Percentiles rank a stretch among this genome's conserved stretches.
phyloP scores from a whole-genome alignment of 2,888 invertebrate genomes.

The Microplitis manilae region DNA sequence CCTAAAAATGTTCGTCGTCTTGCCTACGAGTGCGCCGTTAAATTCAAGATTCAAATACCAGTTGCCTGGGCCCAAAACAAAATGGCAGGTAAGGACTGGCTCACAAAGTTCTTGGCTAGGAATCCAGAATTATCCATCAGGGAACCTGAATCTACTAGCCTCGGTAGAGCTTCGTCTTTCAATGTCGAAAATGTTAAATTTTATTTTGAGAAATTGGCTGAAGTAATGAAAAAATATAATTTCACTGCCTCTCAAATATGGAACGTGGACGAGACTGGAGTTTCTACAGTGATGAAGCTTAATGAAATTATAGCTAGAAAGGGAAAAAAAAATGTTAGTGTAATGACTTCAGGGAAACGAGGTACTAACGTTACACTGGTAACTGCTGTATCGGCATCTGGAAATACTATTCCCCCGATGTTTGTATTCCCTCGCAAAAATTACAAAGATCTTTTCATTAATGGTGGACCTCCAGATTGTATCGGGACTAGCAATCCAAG shows the following conservation, averaged over 20 bases:
- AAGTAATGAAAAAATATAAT: slow-evolving; percentile 21
- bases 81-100: slow-evolving; percentile 39
- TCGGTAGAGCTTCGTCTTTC: slow-evolving; percentile 33
- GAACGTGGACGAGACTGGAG: slow-evolving; percentile 30
- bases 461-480: slow-evolving; percentile 41
- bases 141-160: slow-evolving; percentile 34
- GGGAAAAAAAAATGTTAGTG: slow-evolving; percentile 48
- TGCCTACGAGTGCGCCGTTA: slow-evolving; percentile 37
- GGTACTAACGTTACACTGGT: slow-evolving; percentile 56
- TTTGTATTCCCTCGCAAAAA: slow-evolving; percentile 48
- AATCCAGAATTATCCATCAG: slow-evolving; percentile 32
- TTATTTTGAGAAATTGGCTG: slow-evolving; percentile 21
- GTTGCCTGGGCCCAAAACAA: slow-evolving; percentile 15
- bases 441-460: slow-evolving; percentile 39
- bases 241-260: slow-evolving; percentile 22
- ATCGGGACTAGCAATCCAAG: slow-evolving; percentile 44
- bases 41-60: slow-evolving; percentile 27
- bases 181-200: slow-evolving; percentile 30
- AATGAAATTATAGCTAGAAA: slow-evolving; percentile 48
- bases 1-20: slow-evolving; percentile 15
- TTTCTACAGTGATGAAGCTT: slow-evolving; percentile 24
- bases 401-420: slow-evolving; percentile 47
- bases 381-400: slow-evolving; percentile 42
- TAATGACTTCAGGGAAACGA: slow-evolving; percentile 54
- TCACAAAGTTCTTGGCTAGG: slow-evolving; percentile 31